A percentile compares a stretch with the other conserved stretches of the same genome.
Conservation (phyloP, 2,113 vertebrate genomes). For the Diglossa brunneiventris region DNA sequence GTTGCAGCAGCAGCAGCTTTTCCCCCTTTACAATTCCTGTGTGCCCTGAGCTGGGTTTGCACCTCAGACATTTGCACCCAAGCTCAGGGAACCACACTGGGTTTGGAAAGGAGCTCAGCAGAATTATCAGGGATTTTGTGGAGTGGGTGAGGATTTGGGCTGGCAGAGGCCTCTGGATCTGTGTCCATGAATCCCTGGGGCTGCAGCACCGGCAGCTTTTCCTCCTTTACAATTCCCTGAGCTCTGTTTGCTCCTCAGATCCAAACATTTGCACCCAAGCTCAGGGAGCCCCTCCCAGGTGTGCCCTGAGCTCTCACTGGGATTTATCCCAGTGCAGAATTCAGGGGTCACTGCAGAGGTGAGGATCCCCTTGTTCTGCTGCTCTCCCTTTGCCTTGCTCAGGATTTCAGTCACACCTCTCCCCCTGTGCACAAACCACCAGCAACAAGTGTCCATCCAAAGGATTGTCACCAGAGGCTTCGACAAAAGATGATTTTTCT, state of each 20-base stretch:
- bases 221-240: background rate
- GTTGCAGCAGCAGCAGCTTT: no score
- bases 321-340: accelerated
- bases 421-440: background rate
- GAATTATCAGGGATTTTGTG: background rate
- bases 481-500: no score
- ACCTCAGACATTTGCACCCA: no score
- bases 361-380: background rate
- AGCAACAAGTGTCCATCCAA: background rate
- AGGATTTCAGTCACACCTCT: background rate
- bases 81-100: background rate
- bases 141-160: background rate
- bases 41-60: no score
- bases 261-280: background rate
- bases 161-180: background rate
- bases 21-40: background rate
- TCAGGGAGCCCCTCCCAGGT: background rate
- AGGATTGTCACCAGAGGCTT: no score
- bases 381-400: background rate
- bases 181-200: background rate
- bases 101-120: background rate
- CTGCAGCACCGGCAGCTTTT: background rate
- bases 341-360: no score
- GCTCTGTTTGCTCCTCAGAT: background rate
- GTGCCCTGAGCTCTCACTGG: background rate